Percentiles rank a stretch among this genome's conserved stretches.
Conservation (phyloP, 2,113 vertebrate genomes). For the Thomomys bottae region DNA sequence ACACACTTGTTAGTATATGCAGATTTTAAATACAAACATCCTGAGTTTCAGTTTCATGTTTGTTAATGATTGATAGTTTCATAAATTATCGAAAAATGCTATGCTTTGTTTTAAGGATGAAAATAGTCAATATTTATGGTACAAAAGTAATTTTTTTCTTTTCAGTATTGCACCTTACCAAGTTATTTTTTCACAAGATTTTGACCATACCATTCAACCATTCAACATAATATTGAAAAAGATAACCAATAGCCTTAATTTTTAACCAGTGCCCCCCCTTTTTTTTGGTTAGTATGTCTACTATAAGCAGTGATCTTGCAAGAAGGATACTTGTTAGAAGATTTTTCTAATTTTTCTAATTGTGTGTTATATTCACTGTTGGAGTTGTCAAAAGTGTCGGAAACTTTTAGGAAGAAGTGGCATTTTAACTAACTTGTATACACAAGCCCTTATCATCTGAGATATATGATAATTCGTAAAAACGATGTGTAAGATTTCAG, state of each 20-base stretch:
- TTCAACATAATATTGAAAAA: not conserved
- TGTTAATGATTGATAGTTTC: not conserved
- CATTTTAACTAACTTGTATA: not conserved
- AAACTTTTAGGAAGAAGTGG: not conserved
- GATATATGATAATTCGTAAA: not conserved
- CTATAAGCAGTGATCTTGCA: not conserved
- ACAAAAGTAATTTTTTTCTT: not conserved
- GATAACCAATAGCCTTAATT: not conserved
- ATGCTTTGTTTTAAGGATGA: not conserved
- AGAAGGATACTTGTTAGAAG: not conserved
- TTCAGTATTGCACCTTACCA: not conserved
- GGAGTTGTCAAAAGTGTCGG: constrained; percentile 6
- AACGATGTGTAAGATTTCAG: not conserved
- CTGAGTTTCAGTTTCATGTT: not conserved
- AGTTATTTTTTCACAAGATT: not conserved
- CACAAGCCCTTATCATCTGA: not conserved
- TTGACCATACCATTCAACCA: not conserved
- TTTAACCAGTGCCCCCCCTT: not conserved
- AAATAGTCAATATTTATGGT: not conserved
- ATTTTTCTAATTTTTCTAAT: not conserved
- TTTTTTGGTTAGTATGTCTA: constrained; percentile 26
- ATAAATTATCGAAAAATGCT: not conserved
- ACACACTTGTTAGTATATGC: not conserved
- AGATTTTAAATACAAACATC: not conserved
- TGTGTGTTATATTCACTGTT: not conserved